Base-by-base conservation (phyloP, 2,113 vertebrate genomes). In the Arvicanthis niloticus region DNA sequence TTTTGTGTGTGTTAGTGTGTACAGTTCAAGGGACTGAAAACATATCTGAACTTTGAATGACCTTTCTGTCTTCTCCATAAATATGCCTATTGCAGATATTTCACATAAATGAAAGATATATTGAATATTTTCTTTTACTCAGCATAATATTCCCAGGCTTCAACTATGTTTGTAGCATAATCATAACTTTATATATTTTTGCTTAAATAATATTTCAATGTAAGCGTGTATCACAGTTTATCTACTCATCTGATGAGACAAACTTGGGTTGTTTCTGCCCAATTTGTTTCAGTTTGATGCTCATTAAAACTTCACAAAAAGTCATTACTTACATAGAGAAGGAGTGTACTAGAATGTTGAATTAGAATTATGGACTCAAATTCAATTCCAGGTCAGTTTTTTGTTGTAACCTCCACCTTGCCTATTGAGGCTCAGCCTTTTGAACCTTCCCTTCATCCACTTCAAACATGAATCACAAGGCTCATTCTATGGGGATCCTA, bases 251-350 rank as follows among this genome's bases (percentile, higher is more conserved):
- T 87, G 31, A 7, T 51, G 19, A 87, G 31, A 62, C 7, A 87
- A 68, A 22, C 42, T 48, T 68, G 31, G 26, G 31, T 51, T 51
- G n/a, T 65, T 45, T 72, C 45, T 21, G 60, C 10, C 10, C 58
- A 65, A 40, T 94, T 88, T 81, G 21, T 60, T 93, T 88, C 24
- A 82, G 17, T 67, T 84, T 91, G 40, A 51, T 56, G 45, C 3
- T 78, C 10, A 72, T 70, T 17, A 91, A 94, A 96, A 86, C 9
- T 21, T 26, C 5, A 9, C 21, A 31, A 10, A 67, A 93, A 37
- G 51, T 45, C 7, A 75, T 84, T 68, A 68, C 37, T 86, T 95
- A 88, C 84, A 40, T 93, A 91, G 68, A 86, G 75, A 95, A n/a
- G 7, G n/a, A 86, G 4, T 70, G 5, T 16, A 81, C 0, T 53